These are phyloP conservation scores for Diplogasteroides magnus DNA, from an alignment of 1,140 invertebrate genomes.

Conservation along the genomic window DNA sequence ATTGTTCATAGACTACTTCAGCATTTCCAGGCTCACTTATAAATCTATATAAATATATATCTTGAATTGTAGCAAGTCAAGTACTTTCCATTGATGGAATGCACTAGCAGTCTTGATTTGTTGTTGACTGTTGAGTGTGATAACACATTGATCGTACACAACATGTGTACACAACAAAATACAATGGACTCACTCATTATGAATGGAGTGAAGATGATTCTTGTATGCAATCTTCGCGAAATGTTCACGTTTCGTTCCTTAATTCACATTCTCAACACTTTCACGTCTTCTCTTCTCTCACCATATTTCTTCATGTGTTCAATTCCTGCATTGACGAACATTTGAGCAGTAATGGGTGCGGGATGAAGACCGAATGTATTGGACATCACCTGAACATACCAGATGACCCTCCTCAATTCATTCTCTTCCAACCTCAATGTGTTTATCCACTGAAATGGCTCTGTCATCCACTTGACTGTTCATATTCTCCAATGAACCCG, in stretches of 20 bases:
- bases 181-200: constrained; percentile 78
- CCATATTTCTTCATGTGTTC: constrained; percentile 96
- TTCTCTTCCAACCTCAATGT: constrained; percentile 63
- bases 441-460: constrained; percentile 86
- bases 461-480: constrained; percentile 62
- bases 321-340: constrained; percentile 90
- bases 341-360: constrained; percentile 81
- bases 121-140: too few relatives aligned
- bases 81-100: too few relatives aligned
- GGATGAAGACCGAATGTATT: constrained; percentile 72
- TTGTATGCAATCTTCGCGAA: constrained; percentile 96
- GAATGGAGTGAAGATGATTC: constrained; percentile 90
- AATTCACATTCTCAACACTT: constrained; percentile 4
- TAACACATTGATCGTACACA: too few relatives aligned
- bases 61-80: too few relatives aligned
- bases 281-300: constrained; percentile 28
- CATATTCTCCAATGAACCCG: constrained; percentile 75
- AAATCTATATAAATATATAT: too few relatives aligned
- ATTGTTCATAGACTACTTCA: too few relatives aligned
- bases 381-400: constrained; percentile 64
- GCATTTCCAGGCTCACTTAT: too few relatives aligned
- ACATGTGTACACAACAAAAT: too few relatives aligned
- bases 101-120: too few relatives aligned
- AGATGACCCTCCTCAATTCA: not conserved
- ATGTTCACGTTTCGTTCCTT: constrained; percentile 77